A percentile compares a stretch with the other conserved stretches of the same genome.
phyloP scores from a whole-genome alignment of 2,888 invertebrate genomes.

The Gerosis bhagava region DNA sequence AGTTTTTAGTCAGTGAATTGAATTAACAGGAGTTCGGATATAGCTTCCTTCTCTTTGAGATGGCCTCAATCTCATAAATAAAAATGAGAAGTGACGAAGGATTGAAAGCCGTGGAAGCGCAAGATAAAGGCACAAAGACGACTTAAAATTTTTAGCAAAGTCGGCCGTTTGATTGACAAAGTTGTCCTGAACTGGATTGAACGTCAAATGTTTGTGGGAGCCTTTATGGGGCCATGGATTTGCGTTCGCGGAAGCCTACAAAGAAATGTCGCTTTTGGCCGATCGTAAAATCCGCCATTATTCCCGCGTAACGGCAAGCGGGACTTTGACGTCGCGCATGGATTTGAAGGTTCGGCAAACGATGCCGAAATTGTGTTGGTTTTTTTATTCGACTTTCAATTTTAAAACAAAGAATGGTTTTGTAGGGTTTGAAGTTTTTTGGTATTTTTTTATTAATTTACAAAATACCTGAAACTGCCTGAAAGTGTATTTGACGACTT shows the following conservation, averaged over 20 bases:
- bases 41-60: no score
- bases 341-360: conserved; percentile 18
- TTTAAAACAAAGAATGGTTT: conserved; percentile 2
- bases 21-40: no score
- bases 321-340: conserved; percentile 27
- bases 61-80: conserved; percentile 7
- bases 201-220: conserved; percentile 19
- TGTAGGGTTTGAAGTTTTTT: neutral
- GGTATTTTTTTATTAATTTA: no score
- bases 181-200: neutral
- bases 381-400: no score
- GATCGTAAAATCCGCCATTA: conserved; percentile 53
- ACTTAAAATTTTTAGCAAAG: no score
- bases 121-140: neutral
- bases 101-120: neutral
- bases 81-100: neutral
- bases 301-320: conserved; percentile 42
- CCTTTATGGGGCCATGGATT: conserved; percentile 11
- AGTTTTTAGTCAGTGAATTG: no score
- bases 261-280: conserved; percentile 46
- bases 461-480: no score
- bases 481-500: no score
- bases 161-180: conserved; percentile 6
- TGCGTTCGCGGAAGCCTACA: conserved; percentile 19
- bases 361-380: conserved; percentile 4